Evolutionary conservation across 2,888 invertebrate genomes (phyloP).

Genomic region (Ochropleura leucogaster): DNA sequence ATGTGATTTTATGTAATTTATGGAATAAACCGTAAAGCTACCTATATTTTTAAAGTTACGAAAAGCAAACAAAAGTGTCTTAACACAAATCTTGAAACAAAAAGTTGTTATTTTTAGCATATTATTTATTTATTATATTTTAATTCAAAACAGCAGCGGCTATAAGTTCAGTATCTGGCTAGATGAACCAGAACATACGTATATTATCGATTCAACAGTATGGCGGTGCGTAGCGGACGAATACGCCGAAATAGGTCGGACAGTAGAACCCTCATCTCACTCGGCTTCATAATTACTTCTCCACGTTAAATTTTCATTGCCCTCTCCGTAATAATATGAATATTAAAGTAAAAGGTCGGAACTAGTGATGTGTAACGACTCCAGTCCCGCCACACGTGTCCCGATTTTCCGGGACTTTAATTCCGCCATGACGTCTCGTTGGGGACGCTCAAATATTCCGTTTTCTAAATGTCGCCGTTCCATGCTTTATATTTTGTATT

Average conservation of each 20-base stretch:
- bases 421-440: slow-evolving; percentile 58
- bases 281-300: slow-evolving; percentile 67
- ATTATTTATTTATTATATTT: no score
- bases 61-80: neutral
- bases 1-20: neutral
- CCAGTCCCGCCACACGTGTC: slow-evolving; percentile 54
- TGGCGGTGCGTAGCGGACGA: slow-evolving; percentile 35
- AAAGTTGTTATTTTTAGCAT: neutral
- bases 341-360: slow-evolving; percentile 68
- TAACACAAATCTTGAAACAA: neutral
- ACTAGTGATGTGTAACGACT: slow-evolving; percentile 65
- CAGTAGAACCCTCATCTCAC: slow-evolving; percentile 60
- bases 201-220: slow-evolving; percentile 43
- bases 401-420: slow-evolving; percentile 68
- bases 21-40: neutral
- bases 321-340: slow-evolving; percentile 68
- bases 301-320: slow-evolving; percentile 68
- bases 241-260: slow-evolving; percentile 58
- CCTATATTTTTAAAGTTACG: neutral
- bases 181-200: slow-evolving; percentile 10
- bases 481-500: slow-evolving; percentile 54
- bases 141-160: neutral
- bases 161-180: neutral
- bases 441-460: slow-evolving; percentile 63
- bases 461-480: slow-evolving; percentile 57